Evolutionary conservation across 2,888 invertebrate species (phyloP).

Genomic region (Nomada hirtipes): DNA sequence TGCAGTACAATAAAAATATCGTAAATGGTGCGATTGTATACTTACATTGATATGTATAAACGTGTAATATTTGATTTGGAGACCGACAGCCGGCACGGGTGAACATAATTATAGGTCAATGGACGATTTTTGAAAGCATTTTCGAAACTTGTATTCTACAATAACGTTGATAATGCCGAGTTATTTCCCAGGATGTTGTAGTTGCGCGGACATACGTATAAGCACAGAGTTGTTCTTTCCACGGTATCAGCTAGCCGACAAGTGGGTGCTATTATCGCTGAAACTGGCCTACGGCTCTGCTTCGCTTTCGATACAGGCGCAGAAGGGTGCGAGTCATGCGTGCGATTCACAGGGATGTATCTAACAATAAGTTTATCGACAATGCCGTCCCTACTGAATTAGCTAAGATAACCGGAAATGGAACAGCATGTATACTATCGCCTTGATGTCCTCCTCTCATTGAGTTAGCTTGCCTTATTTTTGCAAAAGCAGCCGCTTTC

Average conservation of each 20-base stretch:
- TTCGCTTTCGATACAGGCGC: conserved; percentile 48
- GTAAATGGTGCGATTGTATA: conserved; percentile 1
- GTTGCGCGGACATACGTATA: conserved; percentile 16
- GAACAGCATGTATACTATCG: not conserved
- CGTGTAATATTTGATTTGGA: conserved; percentile 21
- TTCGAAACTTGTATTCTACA: not conserved
- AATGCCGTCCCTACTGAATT: not conserved
- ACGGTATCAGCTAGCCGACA: conserved; percentile 63
- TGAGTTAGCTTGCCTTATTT: not conserved
- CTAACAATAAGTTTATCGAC: conserved; percentile 16
- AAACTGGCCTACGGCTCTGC: conserved; percentile 51
- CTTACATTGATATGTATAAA: conserved; percentile 30
- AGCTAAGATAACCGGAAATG: not conserved
- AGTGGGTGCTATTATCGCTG: conserved; percentile 66
- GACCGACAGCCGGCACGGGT: not conserved
- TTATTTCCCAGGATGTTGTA: conserved; percentile 19
- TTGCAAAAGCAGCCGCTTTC: not conserved
- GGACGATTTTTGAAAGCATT: not conserved
- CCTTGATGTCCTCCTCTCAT: not conserved
- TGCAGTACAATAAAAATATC: not conserved
- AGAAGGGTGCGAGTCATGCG: conserved; percentile 60
- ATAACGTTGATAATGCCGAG: not conserved
- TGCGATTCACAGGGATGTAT: conserved; percentile 48
- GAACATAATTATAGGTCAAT: not conserved
- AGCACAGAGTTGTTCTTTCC: conserved; percentile 34